Percentiles rank a stretch among this genome's conserved stretches.
phyloP scores from a whole-genome alignment of 2,113 vertebrate species.

The Geococcyx californianus region DNA sequence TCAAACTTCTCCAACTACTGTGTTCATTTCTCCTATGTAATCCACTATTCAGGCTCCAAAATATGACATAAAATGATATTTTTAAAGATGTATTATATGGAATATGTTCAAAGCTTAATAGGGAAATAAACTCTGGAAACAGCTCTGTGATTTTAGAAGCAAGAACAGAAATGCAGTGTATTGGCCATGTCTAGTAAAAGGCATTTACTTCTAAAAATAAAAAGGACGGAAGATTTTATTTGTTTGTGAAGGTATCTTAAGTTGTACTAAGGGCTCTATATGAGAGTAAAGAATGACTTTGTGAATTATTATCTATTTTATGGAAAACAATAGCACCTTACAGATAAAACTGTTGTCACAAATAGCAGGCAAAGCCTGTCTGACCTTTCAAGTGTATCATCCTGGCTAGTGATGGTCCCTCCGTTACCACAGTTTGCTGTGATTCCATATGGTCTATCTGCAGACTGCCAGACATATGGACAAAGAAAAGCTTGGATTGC shows the following conservation, averaged over 20 bases:
- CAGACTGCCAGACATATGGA: conserved; percentile 66
- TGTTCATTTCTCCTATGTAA: conserved; percentile 21
- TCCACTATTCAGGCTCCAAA: neutral
- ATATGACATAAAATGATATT: neutral
- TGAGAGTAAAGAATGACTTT: conserved; percentile 24
- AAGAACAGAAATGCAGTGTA: neutral
- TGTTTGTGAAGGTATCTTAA: conserved; percentile 67
- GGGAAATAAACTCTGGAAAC: neutral
- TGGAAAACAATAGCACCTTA: conserved; percentile 49
- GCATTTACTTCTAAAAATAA: conserved; percentile 29
- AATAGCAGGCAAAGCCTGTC: conserved; percentile 38
- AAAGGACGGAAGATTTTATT: neutral
- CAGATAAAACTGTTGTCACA: conserved; percentile 66
- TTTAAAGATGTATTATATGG: neutral
- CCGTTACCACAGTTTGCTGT: conserved; percentile 23
- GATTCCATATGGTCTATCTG: conserved; percentile 80
- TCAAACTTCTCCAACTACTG: neutral
- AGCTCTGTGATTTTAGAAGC: neutral
- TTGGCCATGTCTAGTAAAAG: neutral
- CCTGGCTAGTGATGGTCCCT: conserved; percentile 49
- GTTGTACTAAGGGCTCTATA: conserved; percentile 42
- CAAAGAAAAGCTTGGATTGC: conserved; percentile 43
- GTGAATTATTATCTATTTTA: conserved; percentile 68
- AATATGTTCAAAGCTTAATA: neutral
- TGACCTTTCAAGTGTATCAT: conserved; percentile 72